Evolutionary conservation across 1,140 invertebrate genomes (phyloP).

Genomic region (Gyrodactylus salaris): DNA sequence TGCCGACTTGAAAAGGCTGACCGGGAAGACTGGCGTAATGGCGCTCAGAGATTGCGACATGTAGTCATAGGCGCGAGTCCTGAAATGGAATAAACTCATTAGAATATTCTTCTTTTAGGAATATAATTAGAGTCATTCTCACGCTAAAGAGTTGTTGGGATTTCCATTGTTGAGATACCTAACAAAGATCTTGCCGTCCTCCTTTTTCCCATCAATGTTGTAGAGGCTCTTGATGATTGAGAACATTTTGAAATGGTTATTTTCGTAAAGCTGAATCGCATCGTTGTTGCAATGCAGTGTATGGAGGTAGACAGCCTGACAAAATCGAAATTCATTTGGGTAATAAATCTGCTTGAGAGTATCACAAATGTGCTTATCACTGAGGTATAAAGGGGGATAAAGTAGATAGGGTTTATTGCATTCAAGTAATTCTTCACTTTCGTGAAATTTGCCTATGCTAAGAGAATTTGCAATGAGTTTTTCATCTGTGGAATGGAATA

Average conservation of each 20-base stretch:
- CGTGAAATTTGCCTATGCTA: not conserved
- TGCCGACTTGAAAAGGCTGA: not conserved
- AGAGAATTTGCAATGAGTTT: not conserved
- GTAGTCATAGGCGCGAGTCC: no score
- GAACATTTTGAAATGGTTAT: not conserved
- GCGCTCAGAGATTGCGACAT: no score
- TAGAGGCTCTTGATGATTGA: not conserved
- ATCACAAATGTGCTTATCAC: not conserved
- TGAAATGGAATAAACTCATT: no score
- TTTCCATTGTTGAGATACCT: not conserved
- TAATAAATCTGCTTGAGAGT: not conserved
- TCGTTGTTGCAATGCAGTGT: not conserved
- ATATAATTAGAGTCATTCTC: not conserved
- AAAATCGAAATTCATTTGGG: not conserved
- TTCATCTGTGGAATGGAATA: not conserved
- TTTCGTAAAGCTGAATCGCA: not conserved
- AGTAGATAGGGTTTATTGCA: not conserved
- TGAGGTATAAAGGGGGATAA: not conserved
- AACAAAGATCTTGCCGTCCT: not conserved
- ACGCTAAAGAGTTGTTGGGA: not conserved
- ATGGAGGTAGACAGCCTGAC: not conserved
- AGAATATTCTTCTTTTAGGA: no score
- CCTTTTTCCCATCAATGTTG: not conserved
- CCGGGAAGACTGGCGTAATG: no score
- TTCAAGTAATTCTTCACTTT: not conserved